Percentiles rank a stretch among this genome's conserved stretches.
These are phyloP conservation scores for Salvator merianae DNA, from an alignment of 2,113 vertebrate genomes.

Conservation along the genomic window DNA sequence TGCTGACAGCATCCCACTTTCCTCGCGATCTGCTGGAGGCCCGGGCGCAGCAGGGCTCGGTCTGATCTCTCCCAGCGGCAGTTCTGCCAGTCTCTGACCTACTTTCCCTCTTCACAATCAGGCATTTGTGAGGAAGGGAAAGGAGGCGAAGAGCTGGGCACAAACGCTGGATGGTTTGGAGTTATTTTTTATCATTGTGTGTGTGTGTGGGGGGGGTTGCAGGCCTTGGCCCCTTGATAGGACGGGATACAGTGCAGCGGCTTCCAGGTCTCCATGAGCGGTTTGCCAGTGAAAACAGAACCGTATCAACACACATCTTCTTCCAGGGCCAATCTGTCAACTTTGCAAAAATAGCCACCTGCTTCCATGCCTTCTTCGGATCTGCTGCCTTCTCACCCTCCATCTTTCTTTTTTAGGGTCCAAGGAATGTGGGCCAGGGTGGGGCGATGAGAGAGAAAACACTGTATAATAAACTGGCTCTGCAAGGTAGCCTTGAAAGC, in stretches of 20 bases:
- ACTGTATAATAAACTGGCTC: not conserved
- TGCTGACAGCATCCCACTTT: conserved; percentile 20
- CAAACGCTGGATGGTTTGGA: conserved; percentile 31
- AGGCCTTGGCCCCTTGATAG: not conserved
- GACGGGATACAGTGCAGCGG: not conserved
- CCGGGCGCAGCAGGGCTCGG: conserved; percentile 17
- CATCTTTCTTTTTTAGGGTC: conserved; percentile 1
- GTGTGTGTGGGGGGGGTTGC: not conserved
- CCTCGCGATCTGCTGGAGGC: conserved; percentile 29
- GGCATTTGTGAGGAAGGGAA: conserved; percentile 52
- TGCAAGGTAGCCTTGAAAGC: not conserved
- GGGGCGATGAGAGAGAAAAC: conserved; percentile 15
- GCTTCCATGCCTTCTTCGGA: rapidly evolving
- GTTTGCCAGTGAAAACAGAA: not conserved
- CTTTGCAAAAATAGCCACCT: not conserved
- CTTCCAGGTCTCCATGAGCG: not conserved
- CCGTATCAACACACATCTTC: rapidly evolving
- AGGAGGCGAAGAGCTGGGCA: conserved; percentile 22
- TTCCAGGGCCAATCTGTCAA: not conserved
- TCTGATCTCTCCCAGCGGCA: conserved; percentile 7
- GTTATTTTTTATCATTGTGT: conserved; percentile 23
- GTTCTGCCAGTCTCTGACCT: conserved; percentile 47
- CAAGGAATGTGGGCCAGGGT: not conserved
- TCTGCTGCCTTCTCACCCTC: not conserved
- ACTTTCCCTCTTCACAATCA: conserved; percentile 56